These are phyloP conservation scores for Chaetogeoica ovagalla DNA, from an alignment of 2,888 invertebrate species.

Conservation along the genomic window DNA sequence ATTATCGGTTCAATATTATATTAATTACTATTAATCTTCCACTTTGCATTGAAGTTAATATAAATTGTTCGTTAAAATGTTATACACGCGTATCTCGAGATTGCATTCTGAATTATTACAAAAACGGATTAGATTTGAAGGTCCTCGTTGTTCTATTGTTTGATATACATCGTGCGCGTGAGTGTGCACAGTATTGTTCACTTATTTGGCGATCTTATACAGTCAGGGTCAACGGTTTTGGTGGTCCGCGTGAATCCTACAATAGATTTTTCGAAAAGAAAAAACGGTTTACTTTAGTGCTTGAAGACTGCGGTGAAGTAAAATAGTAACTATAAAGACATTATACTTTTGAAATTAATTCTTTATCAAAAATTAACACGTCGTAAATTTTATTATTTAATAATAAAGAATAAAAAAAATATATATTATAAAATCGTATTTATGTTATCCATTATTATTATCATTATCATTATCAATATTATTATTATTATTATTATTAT, in stretches of 20 bases:
- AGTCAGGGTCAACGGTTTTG: slow-evolving; percentile 2
- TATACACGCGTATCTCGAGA: neutral
- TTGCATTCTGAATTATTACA: neutral
- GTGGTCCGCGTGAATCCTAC: neutral
- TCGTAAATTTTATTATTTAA: too few relatives aligned
- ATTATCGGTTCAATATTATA: neutral
- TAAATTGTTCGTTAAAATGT: neutral
- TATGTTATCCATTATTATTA: too few relatives aligned
- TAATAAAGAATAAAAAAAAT: too few relatives aligned
- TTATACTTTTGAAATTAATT: too few relatives aligned
- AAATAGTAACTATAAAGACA: too few relatives aligned
- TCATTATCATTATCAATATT: too few relatives aligned
- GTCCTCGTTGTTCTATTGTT: slow-evolving; percentile 40
- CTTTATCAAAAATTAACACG: too few relatives aligned
- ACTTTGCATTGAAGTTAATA: neutral
- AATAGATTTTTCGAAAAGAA: too few relatives aligned
- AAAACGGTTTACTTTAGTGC: too few relatives aligned
- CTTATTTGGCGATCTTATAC: slow-evolving; percentile 12
- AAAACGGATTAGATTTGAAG: slow-evolving; percentile 13
- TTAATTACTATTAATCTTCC: neutral
- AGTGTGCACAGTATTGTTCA: neutral
- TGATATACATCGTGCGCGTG: neutral
- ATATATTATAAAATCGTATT: too few relatives aligned
- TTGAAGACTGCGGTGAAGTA: too few relatives aligned
- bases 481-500: too few relatives aligned